Evolutionary conservation across 2,888 invertebrate species (phyloP).

Genomic region (Euphydryas editha): DNA sequence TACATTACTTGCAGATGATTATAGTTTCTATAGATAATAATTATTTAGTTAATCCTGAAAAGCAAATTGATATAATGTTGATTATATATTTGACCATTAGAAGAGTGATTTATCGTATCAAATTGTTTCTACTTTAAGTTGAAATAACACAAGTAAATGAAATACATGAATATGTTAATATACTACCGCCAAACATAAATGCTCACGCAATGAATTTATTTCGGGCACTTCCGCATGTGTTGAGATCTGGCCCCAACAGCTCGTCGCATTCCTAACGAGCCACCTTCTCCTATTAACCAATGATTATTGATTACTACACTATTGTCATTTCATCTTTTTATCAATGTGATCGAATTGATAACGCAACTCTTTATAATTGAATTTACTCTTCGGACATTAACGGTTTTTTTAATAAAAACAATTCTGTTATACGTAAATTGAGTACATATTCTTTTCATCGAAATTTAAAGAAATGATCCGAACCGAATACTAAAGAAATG

Average conservation of each 20-base stretch:
- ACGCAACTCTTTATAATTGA: too few relatives aligned
- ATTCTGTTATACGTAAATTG: background rate
- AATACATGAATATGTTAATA: slow-evolving; percentile 34
- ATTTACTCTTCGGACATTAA: background rate
- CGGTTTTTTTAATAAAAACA: background rate
- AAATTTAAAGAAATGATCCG: too few relatives aligned
- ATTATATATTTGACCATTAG: background rate
- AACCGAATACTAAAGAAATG: background rate
- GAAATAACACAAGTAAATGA: slow-evolving; percentile 21
- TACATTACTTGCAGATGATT: background rate
- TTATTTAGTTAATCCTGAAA: too few relatives aligned
- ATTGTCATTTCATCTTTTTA: background rate
- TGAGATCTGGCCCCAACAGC: slow-evolving; percentile 64
- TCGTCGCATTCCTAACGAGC: slow-evolving; percentile 65
- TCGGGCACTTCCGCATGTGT: slow-evolving; percentile 77
- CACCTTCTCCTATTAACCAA: slow-evolving; percentile 35
- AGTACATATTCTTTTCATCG: background rate
- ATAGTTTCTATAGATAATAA: too few relatives aligned
- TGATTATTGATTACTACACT: slow-evolving; percentile 34
- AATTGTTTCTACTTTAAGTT: background rate
- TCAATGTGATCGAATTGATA: background rate
- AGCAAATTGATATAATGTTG: too few relatives aligned
- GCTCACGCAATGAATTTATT: slow-evolving; percentile 73
- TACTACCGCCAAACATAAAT: slow-evolving; percentile 39
- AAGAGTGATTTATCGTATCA: background rate